Conservation (phyloP, 1,140 invertebrate species). For the Eufriesea mexicana region DNA sequence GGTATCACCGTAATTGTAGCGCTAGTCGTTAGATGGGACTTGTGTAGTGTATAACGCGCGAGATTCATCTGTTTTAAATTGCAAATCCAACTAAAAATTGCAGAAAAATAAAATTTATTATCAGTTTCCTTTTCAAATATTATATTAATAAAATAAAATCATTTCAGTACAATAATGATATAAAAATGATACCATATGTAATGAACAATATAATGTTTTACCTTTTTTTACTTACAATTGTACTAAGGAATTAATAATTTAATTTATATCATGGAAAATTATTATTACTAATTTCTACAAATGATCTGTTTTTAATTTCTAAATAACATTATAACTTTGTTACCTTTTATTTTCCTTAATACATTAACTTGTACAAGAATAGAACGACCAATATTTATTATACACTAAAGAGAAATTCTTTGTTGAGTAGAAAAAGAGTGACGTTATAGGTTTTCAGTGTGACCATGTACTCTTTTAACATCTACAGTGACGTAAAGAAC, state of each 20-base stretch:
- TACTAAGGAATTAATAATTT: too few relatives aligned
- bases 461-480: conserved; percentile 8
- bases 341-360: not conserved
- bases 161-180: not conserved
- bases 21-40: conserved; percentile 9
- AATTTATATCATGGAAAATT: not conserved
- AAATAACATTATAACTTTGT: not conserved
- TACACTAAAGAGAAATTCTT: not conserved
- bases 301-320: not conserved
- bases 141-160: not conserved
- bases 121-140: not conserved
- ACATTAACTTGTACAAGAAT: not conserved
- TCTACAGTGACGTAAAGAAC: not conserved
- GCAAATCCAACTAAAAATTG: not conserved
- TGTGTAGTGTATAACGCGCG: not conserved
- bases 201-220: too few relatives aligned
- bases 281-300: not conserved
- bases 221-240: too few relatives aligned
- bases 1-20: not conserved
- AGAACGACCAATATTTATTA: not conserved
- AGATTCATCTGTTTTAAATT: not conserved
- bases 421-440: not conserved
- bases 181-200: too few relatives aligned
- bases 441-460: not conserved
- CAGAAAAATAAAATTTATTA: not conserved